Evolutionary conservation across 2,113 vertebrate species (phyloP).

Genomic region (Emydocephalus ijimae): DNA sequence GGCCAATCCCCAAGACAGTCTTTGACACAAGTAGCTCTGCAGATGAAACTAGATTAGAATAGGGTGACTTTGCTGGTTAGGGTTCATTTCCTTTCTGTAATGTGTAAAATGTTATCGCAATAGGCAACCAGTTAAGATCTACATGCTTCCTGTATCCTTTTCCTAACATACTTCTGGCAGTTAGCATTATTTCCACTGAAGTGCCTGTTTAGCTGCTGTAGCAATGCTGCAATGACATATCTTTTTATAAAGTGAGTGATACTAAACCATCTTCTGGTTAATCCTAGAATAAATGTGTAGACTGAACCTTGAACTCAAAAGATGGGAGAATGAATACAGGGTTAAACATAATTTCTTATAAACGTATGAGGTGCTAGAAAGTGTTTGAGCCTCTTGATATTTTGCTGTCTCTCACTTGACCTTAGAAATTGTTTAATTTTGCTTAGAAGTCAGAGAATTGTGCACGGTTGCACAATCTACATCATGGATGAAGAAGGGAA

Average conservation of each 20-base stretch:
- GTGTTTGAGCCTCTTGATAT: not conserved
- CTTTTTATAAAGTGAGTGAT: not conserved
- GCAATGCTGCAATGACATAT: not conserved
- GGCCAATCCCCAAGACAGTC: not conserved
- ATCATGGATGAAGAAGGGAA: not conserved
- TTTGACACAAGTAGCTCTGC: not conserved
- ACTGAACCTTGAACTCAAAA: not conserved
- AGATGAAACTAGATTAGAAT: not conserved
- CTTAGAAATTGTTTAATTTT: not conserved
- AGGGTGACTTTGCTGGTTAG: not conserved
- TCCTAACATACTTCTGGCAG: not conserved
- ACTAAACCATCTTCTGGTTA: not conserved
- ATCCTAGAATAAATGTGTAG: not conserved
- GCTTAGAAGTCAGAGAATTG: not conserved
- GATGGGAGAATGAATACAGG: not conserved
- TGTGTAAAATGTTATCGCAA: not conserved
- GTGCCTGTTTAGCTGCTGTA: constrained; percentile 8
- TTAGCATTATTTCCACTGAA: not conserved
- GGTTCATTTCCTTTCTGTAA: not conserved
- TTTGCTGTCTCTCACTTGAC: not conserved
- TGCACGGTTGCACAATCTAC: not conserved
- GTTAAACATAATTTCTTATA: not conserved
- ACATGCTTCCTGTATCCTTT: not conserved
- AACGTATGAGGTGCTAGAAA: not conserved
- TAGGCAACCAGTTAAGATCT: not conserved